These are phyloP conservation scores for Bos javanicus DNA, from an alignment of 2,113 vertebrate species.

Conservation along the genomic window DNA sequence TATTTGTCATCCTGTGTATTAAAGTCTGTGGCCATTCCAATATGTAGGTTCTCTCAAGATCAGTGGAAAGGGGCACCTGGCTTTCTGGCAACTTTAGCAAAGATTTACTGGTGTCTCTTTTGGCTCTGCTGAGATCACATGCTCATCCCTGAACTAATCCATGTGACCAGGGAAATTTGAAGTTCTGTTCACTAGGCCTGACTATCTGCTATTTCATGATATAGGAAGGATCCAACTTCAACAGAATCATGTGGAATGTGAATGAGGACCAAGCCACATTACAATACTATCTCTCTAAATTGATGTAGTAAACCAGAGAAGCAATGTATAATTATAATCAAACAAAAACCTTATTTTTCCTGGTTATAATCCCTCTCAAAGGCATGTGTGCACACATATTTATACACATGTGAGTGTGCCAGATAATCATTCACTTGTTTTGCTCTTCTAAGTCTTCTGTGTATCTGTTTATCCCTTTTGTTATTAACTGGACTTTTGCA, in stretches of 20 bases:
- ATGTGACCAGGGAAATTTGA: neutral
- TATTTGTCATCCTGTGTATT: neutral
- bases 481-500: neutral
- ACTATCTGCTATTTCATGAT: neutral
- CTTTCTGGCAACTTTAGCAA: neutral
- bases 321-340: neutral
- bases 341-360: neutral
- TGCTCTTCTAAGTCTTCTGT: neutral
- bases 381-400: no score
- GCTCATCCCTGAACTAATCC: neutral
- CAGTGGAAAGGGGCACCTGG: neutral
- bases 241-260: neutral
- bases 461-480: neutral
- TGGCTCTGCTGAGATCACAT: neutral
- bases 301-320: neutral
- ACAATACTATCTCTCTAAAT: neutral
- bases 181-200: neutral
- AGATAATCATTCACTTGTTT: neutral
- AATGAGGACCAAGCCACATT: neutral
- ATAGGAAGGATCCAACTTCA: neutral
- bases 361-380: neutral
- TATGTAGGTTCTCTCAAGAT: neutral
- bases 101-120: neutral
- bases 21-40: neutral
- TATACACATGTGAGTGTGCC: neutral